These are phyloP conservation scores for Oxytorus armatus DNA, from an alignment of 2,888 invertebrate species.

Conservation along the genomic window DNA sequence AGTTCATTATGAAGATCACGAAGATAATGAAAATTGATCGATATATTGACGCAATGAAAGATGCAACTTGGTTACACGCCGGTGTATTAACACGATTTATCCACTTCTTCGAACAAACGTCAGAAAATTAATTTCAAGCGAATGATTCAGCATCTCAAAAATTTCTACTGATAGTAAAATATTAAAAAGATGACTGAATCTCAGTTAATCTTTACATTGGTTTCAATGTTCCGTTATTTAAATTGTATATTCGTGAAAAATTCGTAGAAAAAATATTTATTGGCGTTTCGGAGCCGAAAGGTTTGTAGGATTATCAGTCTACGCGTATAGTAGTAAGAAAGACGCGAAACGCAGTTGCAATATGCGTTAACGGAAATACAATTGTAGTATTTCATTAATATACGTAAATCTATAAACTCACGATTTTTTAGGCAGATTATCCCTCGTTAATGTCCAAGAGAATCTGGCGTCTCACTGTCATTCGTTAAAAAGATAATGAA, in stretches of 20 bases:
- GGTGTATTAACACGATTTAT: neutral
- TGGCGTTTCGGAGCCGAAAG: too few species aligned
- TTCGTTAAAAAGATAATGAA: constrained; percentile 33
- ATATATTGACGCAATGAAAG: neutral
- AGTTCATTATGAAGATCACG: too few species aligned
- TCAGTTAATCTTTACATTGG: too few species aligned
- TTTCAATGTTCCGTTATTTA: too few species aligned
- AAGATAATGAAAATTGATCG: neutral
- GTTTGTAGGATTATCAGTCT: too few species aligned
- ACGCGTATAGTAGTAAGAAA: too few species aligned
- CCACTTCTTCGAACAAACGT: constrained; percentile 21
- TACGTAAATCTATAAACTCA: constrained; percentile 33
- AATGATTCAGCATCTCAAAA: constrained; percentile 5
- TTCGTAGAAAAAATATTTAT: too few species aligned
- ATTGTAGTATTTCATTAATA: neutral
- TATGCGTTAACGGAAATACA: constrained; percentile 42
- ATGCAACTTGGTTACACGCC: neutral
- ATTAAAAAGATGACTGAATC: neutral
- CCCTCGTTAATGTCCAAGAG: constrained; percentile 46
- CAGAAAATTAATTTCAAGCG: neutral
- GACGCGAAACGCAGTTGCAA: neutral
- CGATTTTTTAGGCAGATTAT: constrained; percentile 50
- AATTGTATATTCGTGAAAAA: too few species aligned
- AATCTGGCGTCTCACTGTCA: constrained; percentile 59
- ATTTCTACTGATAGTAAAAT: neutral